A percentile compares a stretch with the other conserved stretches of the same genome.
Conservation (phyloP, 2,113 vertebrate genomes). For the Sinosuthora webbiana region DNA sequence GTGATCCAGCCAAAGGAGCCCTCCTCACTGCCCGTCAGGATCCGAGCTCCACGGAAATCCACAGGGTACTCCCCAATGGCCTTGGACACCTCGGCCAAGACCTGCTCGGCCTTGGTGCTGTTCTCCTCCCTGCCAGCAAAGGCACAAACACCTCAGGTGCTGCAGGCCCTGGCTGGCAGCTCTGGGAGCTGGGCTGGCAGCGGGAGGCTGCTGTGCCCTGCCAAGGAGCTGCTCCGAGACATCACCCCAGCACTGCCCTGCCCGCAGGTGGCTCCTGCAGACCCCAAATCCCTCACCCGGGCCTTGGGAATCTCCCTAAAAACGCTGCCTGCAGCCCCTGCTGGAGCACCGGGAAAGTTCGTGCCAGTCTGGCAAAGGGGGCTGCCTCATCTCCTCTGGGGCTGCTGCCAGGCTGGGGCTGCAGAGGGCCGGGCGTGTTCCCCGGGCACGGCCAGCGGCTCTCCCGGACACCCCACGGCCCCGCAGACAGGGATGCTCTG, state of each 20-base stretch:
- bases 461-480: neutral
- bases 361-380: no score
- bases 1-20: conserved; percentile 24
- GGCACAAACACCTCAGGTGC: neutral
- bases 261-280: no score
- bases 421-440: no score
- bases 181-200: neutral
- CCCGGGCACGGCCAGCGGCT: neutral
- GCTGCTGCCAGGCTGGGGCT: no score
- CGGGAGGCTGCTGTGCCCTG: neutral
- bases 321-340: no score
- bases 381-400: no score
- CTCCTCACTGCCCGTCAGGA: neutral
- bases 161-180: neutral
- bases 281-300: no score
- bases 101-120: neutral
- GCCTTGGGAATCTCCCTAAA: no score
- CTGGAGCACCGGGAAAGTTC: no score
- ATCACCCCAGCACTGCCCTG: neutral
- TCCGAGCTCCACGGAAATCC: neutral
- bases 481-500: neutral
- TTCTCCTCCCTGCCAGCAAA: neutral
- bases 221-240: neutral
- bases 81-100: neutral
- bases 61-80: neutral